phyloP scores from a whole-genome alignment of 2,797 vertebrate species.

The Octomys mimax region DNA sequence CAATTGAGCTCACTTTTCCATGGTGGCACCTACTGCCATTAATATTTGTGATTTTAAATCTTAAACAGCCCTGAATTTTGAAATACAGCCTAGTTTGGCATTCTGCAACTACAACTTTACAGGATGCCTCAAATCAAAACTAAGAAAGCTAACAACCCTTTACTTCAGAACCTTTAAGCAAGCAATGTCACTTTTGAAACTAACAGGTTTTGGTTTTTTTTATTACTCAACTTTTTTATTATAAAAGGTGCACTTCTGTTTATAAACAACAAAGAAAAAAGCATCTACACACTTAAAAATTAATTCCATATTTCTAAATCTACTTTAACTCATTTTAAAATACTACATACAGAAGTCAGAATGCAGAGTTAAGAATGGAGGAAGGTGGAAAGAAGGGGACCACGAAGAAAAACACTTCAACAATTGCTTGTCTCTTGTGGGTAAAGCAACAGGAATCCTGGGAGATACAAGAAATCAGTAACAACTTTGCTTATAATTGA shows the following conservation, averaged over 20 bases:
- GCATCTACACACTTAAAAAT: constrained; percentile 90
- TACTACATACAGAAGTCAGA: constrained; percentile 91
- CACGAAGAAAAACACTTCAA: constrained; percentile 95
- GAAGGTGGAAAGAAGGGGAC: constrained; percentile 90
- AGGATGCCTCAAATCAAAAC: constrained; percentile 90
- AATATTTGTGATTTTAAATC: constrained; percentile 88
- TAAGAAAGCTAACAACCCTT: constrained; percentile 89
- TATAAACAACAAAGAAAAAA: constrained; percentile 92
- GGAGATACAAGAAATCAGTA: constrained; percentile 96
- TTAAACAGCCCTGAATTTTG: constrained; percentile 96
- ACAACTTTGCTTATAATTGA: constrained; percentile 93
- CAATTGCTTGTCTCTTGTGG: constrained; percentile 99
- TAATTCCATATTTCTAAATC: constrained; percentile 91
- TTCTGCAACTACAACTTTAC: constrained; percentile 98
- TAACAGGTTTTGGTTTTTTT: constrained; percentile 87
- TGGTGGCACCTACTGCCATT: constrained; percentile 89
- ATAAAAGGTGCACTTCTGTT: constrained; percentile 90
- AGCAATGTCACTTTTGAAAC: constrained; percentile 90
- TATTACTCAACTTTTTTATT: constrained; percentile 89
- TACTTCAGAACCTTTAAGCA: constrained; percentile 89
- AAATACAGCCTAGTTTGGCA: constrained; percentile 99
- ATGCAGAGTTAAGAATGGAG: constrained; percentile 91
- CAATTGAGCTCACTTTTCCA: constrained; percentile 88
- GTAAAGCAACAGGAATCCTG: constrained; percentile 97
- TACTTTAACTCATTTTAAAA: constrained; percentile 90